Percentiles rank a stretch among this genome's conserved stretches.
Evolutionary conservation across 1,140 invertebrate genomes (phyloP).

Genomic region (Drosophila dunni): DNA sequence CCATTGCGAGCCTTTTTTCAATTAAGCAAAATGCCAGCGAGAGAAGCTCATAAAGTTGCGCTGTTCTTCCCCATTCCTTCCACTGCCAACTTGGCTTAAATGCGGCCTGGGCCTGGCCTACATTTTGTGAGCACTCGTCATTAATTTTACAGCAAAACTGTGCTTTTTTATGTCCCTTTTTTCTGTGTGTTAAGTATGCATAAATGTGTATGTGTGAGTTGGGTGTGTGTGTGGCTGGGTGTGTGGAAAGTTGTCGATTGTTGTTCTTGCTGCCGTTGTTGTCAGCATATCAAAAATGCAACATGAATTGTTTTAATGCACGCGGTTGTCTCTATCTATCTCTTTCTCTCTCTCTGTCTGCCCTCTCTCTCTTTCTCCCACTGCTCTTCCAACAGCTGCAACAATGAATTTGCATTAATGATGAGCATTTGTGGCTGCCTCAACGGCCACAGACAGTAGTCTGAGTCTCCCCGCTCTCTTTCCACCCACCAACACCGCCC

Average conservation of each 20-base stretch:
- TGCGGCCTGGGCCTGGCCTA: constrained; percentile 44
- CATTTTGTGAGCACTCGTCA: constrained; percentile 53
- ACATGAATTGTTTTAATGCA: constrained; percentile 72
- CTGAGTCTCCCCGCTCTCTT: background rate
- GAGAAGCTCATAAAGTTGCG: constrained; percentile 74
- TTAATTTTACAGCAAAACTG: constrained; percentile 54
- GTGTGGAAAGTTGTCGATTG: constrained; percentile 44
- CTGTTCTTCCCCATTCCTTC: constrained; percentile 16
- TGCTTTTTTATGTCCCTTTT: constrained; percentile 42
- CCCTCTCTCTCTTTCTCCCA: too few relatives aligned
- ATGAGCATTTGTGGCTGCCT: constrained; percentile 54
- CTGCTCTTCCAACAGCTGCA: constrained; percentile 39
- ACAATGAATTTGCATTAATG: constrained; percentile 83
- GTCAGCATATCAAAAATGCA: constrained; percentile 68
- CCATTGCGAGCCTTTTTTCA: constrained; percentile 70
- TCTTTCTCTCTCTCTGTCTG: too few relatives aligned
- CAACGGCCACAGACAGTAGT: constrained; percentile 19
- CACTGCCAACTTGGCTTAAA: constrained; percentile 23
- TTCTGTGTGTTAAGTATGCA: constrained; percentile 26
- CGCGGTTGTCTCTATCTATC: constrained; percentile 5
- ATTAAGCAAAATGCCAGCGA: constrained; percentile 79
- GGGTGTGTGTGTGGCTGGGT: constrained; percentile 19
- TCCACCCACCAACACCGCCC: background rate
- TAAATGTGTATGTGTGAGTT: background rate
- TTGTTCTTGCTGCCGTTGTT: constrained; percentile 34